Evolutionary conservation across 2,113 vertebrate genomes (phyloP), one percentile per base, ranked within the genome.

Genomic region (Deroptyus accipitrinus): DNA sequence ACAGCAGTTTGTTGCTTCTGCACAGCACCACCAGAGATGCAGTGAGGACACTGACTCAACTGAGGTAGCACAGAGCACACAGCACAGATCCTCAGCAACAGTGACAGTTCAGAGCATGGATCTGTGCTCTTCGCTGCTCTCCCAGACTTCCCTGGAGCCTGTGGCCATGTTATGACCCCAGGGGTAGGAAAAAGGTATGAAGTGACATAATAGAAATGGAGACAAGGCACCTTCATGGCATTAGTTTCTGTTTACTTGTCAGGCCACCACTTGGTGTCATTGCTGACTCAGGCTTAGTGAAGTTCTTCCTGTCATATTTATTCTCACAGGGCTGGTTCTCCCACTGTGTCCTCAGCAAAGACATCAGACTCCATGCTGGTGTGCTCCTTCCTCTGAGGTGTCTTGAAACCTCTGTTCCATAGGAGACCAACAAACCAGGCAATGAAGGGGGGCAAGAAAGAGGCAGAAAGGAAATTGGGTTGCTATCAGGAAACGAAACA

Each of bases 331-430:
- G 59, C 22, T 46, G 30, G 10, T 81, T 48, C 77, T 98, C 98
- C 98, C 96, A 92, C 84, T 39, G 95, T 82, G 59, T 97, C 98
- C 61, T 85, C 95, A 24, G 94, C 78, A 4, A 96, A 85, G 67
- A 96, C 96, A 86, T 97, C 97, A 46, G 94, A 84, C 92, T 67
- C 75, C 82, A 83, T 94, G 10, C 49, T 97, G 54, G 91, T 75
- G 16, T 73, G 44, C 25, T 96, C 90, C 51, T 88, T 97, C 81
- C 94, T 98, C 81, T 97, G 88, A 49, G 98, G 97, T 86, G 97
- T 98, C 95, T 96, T 98, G 95, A 98, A 98, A 81, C 96, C 96
- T 87, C 95, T 96, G 82, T 97, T 98, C n/a, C 98, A 95, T 35
- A 97, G 96, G 48, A 77, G 93, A 46, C 98, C 98, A 88, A 98